Base-by-base conservation (phyloP, 92 coral and sea anemone species). In the Zoanthus sociatus region DNA sequence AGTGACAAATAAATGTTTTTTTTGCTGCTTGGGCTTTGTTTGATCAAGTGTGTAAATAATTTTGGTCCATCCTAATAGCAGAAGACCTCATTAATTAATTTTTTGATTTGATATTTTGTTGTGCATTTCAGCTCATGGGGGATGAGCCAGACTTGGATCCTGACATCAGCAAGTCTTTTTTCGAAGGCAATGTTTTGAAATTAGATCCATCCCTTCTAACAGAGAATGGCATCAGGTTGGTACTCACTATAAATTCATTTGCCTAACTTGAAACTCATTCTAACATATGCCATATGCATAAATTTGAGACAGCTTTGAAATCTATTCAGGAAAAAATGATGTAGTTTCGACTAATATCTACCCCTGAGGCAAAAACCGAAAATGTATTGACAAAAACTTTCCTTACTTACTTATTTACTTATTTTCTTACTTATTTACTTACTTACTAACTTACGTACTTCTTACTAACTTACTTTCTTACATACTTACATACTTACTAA, bases 111-210 rank as follows among this genome's bases (percentile, higher is more conserved):
- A 50, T 66, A 18, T 32, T 53, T 45, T 45, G 61, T 6, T 77
- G 51, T 5, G 46, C 56, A n/a, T 64, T 83, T 13, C 47, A 96
- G 99, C 90, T 96, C 37, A 97, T 97, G 99, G 99, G 99, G 1
- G 99, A 97, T 89, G 99, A 97, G 70, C 99, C 96, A 55, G 99
- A 97, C 85, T 66, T 97, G 64, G 98, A 97, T 84, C 99, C 99
- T 74, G 99, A 97, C 81, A 97, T 97, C 76, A 95, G 99, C 84
- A 86, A 94, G 73, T 86, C 93, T 31, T 97, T 97, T 90, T 97
- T 97, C 91, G 97, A 95, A 87, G 98, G 98, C 72, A 93, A 97
- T 72, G 95, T 97, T 42, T 93, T 97, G 72, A 91, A 93, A 72
- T 71, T 97, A 53, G 99, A 97, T 75, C 98, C 98, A 44, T 91